Percentiles rank a stretch among this genome's conserved stretches.
These are phyloP conservation scores for Apocrypta bakeri DNA, from an alignment of 1,140 invertebrate species.

Conservation along the genomic window DNA sequence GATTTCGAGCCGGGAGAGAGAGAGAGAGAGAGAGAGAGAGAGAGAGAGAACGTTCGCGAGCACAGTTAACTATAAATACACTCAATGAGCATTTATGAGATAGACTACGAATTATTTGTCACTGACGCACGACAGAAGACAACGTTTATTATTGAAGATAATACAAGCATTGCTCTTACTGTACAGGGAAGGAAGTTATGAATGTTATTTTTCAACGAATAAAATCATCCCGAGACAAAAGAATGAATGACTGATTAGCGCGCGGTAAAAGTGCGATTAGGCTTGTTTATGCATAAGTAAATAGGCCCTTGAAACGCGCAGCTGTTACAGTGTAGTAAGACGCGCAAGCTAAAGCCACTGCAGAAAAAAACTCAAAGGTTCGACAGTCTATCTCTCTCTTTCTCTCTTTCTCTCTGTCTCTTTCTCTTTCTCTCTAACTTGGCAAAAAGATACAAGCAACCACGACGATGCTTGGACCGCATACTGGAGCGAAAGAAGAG, in stretches of 20 bases:
- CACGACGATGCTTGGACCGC: neutral
- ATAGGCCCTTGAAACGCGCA: neutral
- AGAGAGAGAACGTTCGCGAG: too few relatives aligned
- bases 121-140: too few relatives aligned
- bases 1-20: neutral
- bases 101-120: too few relatives aligned
- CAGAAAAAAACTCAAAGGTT: constrained; percentile 36
- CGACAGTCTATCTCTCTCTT: constrained; percentile 26
- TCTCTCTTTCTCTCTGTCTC: neutral
- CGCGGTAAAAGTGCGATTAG: neutral
- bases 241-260: neutral
- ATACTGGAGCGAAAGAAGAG: neutral
- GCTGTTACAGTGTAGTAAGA: neutral
- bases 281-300: constrained; percentile 32
- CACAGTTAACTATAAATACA: too few relatives aligned
- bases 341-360: neutral
- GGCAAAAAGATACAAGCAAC: constrained; percentile 31
- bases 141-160: too few relatives aligned
- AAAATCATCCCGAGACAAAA: too few relatives aligned
- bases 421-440: neutral
- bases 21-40: too few relatives aligned
- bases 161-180: too few relatives aligned
- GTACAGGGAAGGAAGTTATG: too few relatives aligned
- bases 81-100: too few relatives aligned
- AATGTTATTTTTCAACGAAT: too few relatives aligned